Base-by-base conservation (phyloP, 2,113 vertebrate species). In the Rhinopomastus cyanomelas region DNA sequence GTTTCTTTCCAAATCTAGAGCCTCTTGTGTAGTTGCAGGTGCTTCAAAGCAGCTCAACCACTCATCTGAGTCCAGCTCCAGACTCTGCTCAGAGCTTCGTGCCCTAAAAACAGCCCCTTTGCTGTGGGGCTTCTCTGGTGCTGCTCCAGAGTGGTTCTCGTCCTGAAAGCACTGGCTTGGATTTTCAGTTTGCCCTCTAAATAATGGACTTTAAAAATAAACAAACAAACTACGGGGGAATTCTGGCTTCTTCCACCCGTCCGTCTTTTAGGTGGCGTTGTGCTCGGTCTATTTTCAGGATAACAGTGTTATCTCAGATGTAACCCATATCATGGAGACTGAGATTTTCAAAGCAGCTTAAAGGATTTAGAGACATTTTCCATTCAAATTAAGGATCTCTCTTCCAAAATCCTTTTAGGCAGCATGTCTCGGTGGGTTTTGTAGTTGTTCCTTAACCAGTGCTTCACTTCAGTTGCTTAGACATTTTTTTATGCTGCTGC, bases 321-420 rank as follows among this genome's bases (percentile, higher is more conserved):
- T 90, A 95, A 95, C 94, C 84, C 75, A 22, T 84, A 90, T 84
- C 71, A 57, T 62, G 71, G 71, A 88, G 74, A 44, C 71, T 88
- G 92, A 95, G 92, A 82, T 93, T 95, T 94, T 93, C 86, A 93
- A 94, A 93, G 93, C 51, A 90, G 87, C 90, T 94, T 93, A 96
- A 94, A 89, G 91, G 91, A 93, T 95, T 95, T 95, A 81, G 78
- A 93, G 78, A 89, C n/a, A 82, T 94, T 95, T 95, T 94, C 90
- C 71, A 93, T 93, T 94, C 92, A 95, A 95, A 96, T 92, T 93
- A 88, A 73, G 74, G 72, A 53, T 95, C 81, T 96, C 85, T 89
- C 74, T 92, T 90, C 73, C 91, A 88, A 90, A 94, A 92, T 81
- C 87, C 91, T 90, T 85, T 79, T 53, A 56, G 90, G 88, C 11